Conservation (phyloP, 2,797 vertebrate genomes). For the Pteropus rufus region DNA sequence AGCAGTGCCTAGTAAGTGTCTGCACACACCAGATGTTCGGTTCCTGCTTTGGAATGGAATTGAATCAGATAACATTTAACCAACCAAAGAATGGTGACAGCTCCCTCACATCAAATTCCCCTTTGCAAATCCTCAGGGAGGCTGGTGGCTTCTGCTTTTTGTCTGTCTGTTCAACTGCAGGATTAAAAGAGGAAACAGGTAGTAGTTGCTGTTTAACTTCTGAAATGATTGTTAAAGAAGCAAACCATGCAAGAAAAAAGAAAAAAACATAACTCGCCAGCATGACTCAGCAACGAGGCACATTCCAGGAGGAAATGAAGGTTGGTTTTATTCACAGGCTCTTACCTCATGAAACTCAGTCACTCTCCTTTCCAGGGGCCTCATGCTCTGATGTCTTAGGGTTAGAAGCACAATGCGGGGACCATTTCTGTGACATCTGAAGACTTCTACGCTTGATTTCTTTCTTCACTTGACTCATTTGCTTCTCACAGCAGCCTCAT, state of each 20-base stretch:
- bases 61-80: neutral
- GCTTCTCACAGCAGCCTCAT: neutral
- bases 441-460: neutral
- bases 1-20: neutral
- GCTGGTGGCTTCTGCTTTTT: neutral
- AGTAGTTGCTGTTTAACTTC: neutral
- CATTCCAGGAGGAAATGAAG: neutral
- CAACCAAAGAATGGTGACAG: neutral
- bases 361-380: neutral
- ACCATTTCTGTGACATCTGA: neutral
- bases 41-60: neutral
- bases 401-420: too few relatives aligned
- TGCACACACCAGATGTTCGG: neutral
- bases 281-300: neutral
- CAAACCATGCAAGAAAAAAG: neutral
- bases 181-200: neutral
- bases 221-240: neutral
- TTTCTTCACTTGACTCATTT: neutral
- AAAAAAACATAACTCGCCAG: neutral
- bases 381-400: neutral
- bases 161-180: neutral
- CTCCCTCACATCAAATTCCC: neutral
- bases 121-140: neutral
- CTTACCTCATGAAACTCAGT: neutral
- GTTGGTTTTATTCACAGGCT: neutral